These are phyloP conservation scores for Zosterops borbonicus DNA, from an alignment of 2,113 vertebrate genomes.

Conservation along the genomic window DNA sequence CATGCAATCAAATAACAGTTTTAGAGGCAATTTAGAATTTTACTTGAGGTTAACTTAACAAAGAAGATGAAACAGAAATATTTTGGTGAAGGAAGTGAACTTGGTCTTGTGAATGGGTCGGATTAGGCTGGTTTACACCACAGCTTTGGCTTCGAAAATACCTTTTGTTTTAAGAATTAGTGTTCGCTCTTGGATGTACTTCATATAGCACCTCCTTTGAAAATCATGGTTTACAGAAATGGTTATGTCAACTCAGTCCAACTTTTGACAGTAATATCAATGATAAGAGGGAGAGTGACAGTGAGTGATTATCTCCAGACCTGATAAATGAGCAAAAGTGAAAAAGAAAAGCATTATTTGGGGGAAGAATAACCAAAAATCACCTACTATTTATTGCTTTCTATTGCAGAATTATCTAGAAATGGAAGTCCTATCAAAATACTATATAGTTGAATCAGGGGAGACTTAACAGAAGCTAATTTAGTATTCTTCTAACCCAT, in stretches of 20 bases:
- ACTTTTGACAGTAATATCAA: not conserved
- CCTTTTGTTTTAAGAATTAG: not conserved
- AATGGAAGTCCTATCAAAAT: not conserved
- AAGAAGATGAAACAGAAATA: not conserved
- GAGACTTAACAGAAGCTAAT: not conserved
- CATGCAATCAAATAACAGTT: not conserved
- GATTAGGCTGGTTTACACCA: not conserved
- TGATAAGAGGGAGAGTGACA: not conserved
- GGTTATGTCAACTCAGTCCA: not conserved
- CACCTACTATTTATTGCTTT: not conserved
- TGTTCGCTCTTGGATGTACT: not conserved
- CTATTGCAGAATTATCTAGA: not conserved
- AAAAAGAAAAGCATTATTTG: not conserved
- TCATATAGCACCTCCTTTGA: not conserved
- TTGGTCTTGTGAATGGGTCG: not conserved
- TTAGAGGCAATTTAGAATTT: not conserved
- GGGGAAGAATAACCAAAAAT: not conserved
- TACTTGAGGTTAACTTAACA: not conserved
- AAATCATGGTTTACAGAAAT: not conserved
- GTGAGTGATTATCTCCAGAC: not conserved
- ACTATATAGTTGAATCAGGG: not conserved
- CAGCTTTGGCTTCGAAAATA: not conserved
- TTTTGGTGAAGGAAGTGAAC: not conserved
- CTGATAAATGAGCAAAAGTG: not conserved
- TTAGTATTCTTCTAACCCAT: not conserved